Base-by-base conservation (phyloP, 2,888 invertebrate genomes). In the Erebia ligea region DNA sequence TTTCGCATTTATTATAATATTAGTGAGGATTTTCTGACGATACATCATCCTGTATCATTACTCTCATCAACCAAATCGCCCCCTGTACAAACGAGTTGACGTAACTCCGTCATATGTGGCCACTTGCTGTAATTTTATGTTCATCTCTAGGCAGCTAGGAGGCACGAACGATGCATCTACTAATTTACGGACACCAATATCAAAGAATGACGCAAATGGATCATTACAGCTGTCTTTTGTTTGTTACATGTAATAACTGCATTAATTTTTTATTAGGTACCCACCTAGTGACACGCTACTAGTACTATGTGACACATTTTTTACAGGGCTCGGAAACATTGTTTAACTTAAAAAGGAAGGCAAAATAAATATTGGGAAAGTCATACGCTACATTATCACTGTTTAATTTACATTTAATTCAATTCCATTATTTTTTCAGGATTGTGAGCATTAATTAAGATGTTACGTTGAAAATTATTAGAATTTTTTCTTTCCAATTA, bases 101-200 rank as follows among this genome's bases (percentile, higher is more conserved):
- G 80, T 80, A 82, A 86, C 80, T 84, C 72, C 80, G 78, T 80
- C 81, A 81, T 73, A 75, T 78, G 80, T 78, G 83, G 84, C 82
- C 84, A 84, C 82, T 85, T 80, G 81, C 73, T 73, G 80, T 84
- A 85, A 86, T 87, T 87, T 87, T 85, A 87, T 87, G 86, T 84
- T 84, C 81, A 83, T 80, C 79, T 81, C 74, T 79, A 76, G 75
- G 77, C 77, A 80, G 76, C 70, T 79, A 76, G 75, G 77, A 78
- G 80, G 76, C 70, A 66, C 58, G 54, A 64, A 59, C 58, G 58
- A 68, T 67, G 56, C 58, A 64, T 66, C 59, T 42, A 67, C 68
- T 69, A 58, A 73, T 70, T 70, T 73, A 63, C 34, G 45, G 63
- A 48, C 59, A 48, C 58, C 58, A 66, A 62, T 56, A 66, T 45